Conservation (phyloP, 2,113 vertebrate genomes). For the Equus przewalskii region DNA sequence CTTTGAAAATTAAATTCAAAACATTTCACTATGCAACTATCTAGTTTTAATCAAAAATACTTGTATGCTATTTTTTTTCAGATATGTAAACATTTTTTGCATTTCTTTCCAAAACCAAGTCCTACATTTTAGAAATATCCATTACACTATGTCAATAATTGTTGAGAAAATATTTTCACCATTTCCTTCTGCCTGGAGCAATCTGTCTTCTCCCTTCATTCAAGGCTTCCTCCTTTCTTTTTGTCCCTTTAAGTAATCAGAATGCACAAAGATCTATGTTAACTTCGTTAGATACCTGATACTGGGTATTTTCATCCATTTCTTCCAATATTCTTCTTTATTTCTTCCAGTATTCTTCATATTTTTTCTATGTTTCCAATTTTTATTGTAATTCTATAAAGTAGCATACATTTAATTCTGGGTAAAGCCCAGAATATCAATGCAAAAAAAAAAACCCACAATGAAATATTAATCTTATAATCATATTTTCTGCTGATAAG, state of each 20-base stretch:
- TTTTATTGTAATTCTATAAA: not conserved
- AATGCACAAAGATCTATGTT: not conserved
- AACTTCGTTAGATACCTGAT: not conserved
- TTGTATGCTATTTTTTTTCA: not conserved
- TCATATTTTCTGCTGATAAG: not conserved
- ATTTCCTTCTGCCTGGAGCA: not conserved
- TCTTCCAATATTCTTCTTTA: not conserved
- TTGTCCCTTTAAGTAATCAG: not conserved
- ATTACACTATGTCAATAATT: not conserved
- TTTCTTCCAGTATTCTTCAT: not conserved
- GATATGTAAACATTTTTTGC: not conserved
- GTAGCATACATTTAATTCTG: not conserved
- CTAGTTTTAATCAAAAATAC: not conserved
- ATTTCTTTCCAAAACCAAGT: constrained; percentile 22
- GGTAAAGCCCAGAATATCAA: not conserved
- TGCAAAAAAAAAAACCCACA: not conserved
- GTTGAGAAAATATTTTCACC: not conserved
- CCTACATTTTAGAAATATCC: constrained; percentile 24
- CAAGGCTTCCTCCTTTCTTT: not conserved
- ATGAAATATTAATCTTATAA: not conserved
- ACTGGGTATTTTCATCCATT: not conserved
- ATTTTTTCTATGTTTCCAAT: not conserved
- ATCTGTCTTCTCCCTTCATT: not conserved
- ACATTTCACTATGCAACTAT: not conserved
- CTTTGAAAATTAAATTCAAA: constrained; percentile 39